phyloP scores from a whole-genome alignment of 37 sponge, comb jelly and placozoan genomes.

The Agelas oroides region DNA sequence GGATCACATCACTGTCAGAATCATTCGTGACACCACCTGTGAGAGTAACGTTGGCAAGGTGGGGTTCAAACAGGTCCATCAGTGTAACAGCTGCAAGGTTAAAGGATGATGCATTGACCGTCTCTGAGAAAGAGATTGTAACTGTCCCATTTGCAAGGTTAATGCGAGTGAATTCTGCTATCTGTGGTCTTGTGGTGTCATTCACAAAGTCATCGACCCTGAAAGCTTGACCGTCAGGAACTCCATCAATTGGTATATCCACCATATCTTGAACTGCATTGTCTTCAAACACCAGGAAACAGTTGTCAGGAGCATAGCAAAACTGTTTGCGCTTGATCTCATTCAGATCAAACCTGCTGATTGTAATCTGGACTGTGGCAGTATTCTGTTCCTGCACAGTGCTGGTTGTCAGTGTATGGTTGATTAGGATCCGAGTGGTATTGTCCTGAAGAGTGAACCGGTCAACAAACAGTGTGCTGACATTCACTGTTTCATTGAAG shows the following conservation, averaged over 20 bases:
- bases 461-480: conserved; percentile 56
- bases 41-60: conserved; percentile 67
- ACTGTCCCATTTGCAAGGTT: conserved; percentile 64
- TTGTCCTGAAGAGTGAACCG: conserved; percentile 76
- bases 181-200: conserved; percentile 75
- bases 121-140: conserved; percentile 86
- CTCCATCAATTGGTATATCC: conserved; percentile 71
- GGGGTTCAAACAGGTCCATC: conserved; percentile 65
- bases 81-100: conserved; percentile 70
- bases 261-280: conserved; percentile 89
- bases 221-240: conserved; percentile 74
- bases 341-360: conserved; percentile 80
- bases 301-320: conserved; percentile 58
- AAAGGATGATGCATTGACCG: conserved; percentile 75
- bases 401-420: conserved; percentile 79
- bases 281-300: conserved; percentile 80
- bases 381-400: conserved; percentile 54
- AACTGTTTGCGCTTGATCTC: conserved; percentile 86
- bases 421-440: conserved; percentile 15
- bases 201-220: conserved; percentile 64
- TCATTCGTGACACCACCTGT: conserved; percentile 77
- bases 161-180: conserved; percentile 81
- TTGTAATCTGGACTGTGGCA: conserved; percentile 54
- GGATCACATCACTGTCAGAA: conserved; percentile 61
- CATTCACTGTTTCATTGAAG: conserved; percentile 93